These are phyloP conservation scores for Lamprologus ornatipinnis DNA, from an alignment of 2,113 vertebrate genomes.

Conservation along the genomic window DNA sequence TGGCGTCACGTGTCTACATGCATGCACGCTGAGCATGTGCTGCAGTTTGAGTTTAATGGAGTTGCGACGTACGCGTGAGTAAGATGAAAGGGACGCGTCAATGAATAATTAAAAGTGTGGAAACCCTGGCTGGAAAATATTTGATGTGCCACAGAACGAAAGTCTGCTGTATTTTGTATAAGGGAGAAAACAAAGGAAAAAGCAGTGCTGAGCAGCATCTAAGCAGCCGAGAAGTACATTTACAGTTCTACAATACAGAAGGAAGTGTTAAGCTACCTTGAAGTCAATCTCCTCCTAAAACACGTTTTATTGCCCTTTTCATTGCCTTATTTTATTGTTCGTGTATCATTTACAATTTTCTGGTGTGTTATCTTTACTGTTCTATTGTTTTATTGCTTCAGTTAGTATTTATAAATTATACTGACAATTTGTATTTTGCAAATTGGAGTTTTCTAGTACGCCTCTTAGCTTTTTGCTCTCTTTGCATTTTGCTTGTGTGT, in stretches of 20 bases:
- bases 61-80: not conserved
- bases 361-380: not conserved
- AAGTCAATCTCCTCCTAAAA: not conserved
- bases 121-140: not conserved
- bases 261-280: not conserved
- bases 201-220: not conserved
- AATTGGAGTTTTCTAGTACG: not conserved
- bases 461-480: not conserved
- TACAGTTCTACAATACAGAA: not conserved
- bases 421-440: not conserved
- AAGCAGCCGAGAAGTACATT: not conserved
- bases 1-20: not conserved
- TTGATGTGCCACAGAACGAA: not conserved
- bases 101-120: slow-evolving; percentile 17
- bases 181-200: not conserved
- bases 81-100: not conserved
- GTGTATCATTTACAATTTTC: not conserved
- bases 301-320: not conserved
- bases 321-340: not conserved
- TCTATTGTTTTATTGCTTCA: not conserved
- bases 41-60: not conserved
- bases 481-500: not conserved
- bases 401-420: not conserved
- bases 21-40: not conserved
- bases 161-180: not conserved